Base-by-base conservation (phyloP, 1,140 invertebrate genomes). In the Halictus rubicundus region DNA sequence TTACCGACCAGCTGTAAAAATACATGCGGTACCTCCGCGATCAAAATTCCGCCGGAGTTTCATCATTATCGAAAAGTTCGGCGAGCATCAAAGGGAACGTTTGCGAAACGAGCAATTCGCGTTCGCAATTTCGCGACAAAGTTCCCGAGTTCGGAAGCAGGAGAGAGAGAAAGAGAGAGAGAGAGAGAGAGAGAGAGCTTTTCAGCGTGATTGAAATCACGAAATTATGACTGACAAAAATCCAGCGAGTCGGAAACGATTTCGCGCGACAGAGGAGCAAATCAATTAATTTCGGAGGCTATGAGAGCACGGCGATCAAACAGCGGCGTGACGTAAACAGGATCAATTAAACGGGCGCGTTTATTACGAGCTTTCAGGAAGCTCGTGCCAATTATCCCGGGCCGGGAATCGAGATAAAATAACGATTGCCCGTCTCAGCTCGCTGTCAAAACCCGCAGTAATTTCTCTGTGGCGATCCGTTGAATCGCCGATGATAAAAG, bases 381-480 rank as follows among this genome's bases (percentile, higher is more conserved):
- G 60, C 68, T 78, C 83, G 78, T 81, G 80, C 74, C 75, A 85
- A 85, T 82, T 69, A 46, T 54, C 39, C 57, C 27, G n/a, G 32
- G 25, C 10, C 10, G 54, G 54, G 32, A 66, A 74, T 78, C 32
- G n/a, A 81, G 57, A 78, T 75, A 68, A 85, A 74, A 46, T 32
- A n/a, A 46, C 39, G 42, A 59, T 78, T 39, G 32, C n/a, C 65
- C 27, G 37, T 32, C 1, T 10, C 60, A 46, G 63, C 19, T 54
- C 39, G n/a, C 63, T 69, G 27, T 27, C 60, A 46, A 64, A 80
- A 42, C 25, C 12, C 37, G 25, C 66, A 57, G 60, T 86, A 82
- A 79, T 82, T 85, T 68, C 66, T 23, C 2, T 9, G n/a, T 46
- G 64, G 68, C 73, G 25, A 82, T 85, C 79, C 79, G 75, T 85